Percentiles rank a stretch among this genome's conserved stretches.
Evolutionary conservation across 2,113 vertebrate genomes (phyloP).

Genomic region (Ginglymostoma cirratum): DNA sequence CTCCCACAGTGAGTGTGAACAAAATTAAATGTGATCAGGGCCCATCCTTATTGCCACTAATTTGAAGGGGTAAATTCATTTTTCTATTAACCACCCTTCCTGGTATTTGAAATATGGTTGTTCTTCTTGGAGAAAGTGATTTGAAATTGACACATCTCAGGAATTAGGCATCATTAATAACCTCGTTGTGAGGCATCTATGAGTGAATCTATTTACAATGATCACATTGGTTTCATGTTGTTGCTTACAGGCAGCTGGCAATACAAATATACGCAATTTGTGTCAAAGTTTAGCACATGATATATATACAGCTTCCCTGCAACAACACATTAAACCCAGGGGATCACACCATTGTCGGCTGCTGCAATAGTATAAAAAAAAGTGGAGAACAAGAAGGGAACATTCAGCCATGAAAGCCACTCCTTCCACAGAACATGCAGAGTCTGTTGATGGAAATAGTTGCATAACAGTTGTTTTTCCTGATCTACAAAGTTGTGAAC

Average conservation of each 20-base stretch:
- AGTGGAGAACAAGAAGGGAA: not conserved
- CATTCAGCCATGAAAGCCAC: not conserved
- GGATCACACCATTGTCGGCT: not conserved
- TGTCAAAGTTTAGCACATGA: not conserved
- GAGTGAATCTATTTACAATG: not conserved
- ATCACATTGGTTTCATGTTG: not conserved
- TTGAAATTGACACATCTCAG: not conserved
- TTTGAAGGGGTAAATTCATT: not conserved
- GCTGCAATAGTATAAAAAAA: not conserved
- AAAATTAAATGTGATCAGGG: not conserved
- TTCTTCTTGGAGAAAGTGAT: not conserved
- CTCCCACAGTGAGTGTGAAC: slow-evolving; percentile 14
- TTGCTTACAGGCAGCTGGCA: not conserved
- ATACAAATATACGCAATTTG: not conserved
- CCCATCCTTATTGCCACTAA: not conserved
- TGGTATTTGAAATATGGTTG: not conserved
- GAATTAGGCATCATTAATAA: not conserved
- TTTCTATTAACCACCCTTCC: not conserved
- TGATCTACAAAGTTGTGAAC: not conserved
- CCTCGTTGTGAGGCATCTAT: not conserved
- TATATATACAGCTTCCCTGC: not conserved
- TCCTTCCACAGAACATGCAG: not conserved
- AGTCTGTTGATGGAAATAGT: not conserved
- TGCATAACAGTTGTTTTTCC: not conserved
- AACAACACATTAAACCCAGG: not conserved